phyloP scores from a whole-genome alignment of 30 jellyfish, hydroid and myxozoan species.

The Pelagia noctiluca region DNA sequence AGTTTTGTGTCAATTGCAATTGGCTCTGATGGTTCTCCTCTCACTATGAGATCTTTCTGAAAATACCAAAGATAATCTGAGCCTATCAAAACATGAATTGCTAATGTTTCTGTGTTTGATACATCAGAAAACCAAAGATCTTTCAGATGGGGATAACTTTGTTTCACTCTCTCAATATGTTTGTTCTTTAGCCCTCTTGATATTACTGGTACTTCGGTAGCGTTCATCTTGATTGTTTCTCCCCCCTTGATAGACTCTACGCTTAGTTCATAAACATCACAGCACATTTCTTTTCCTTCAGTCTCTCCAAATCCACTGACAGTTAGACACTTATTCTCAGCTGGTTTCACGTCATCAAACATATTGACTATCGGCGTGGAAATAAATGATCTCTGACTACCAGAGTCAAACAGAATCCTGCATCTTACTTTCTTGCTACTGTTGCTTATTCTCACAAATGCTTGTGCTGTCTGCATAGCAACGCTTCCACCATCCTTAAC shows the following conservation, averaged over 20 bases:
- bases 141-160: too few relatives aligned
- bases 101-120: neutral
- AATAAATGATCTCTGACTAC: neutral
- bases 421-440: too few relatives aligned
- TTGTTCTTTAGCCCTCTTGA: neutral
- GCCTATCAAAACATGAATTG: neutral
- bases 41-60: neutral
- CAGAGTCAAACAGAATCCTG: too few relatives aligned
- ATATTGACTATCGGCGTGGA: neutral
- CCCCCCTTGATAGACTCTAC: neutral
- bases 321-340: neutral
- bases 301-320: neutral
- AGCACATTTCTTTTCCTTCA: neutral
- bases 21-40: neutral
- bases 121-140: neutral
- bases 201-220: neutral
- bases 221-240: too few relatives aligned
- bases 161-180: neutral
- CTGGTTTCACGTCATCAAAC: neutral
- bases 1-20: neutral
- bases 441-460: neutral
- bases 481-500: too few relatives aligned
- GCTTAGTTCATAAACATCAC: neutral
- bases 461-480: too few relatives aligned
- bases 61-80: neutral